phyloP scores from a whole-genome alignment of 2,113 vertebrate species.

The Dasyprocta punctata region DNA sequence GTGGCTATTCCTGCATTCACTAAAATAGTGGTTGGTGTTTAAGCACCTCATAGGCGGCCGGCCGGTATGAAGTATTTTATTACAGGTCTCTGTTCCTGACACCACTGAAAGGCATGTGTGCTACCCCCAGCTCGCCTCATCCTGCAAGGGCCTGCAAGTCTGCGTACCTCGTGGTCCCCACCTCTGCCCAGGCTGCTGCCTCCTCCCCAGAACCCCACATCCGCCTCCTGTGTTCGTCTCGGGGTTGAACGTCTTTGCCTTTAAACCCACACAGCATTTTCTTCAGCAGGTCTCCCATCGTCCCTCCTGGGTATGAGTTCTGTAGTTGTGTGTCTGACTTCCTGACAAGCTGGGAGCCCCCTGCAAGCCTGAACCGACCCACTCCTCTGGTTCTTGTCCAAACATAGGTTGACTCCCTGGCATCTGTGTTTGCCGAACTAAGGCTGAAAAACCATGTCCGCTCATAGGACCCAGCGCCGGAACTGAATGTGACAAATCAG shows the following conservation, averaged over 20 bases:
- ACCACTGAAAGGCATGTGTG: neutral
- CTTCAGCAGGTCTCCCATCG: neutral
- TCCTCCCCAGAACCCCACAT: neutral
- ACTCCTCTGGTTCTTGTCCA: neutral
- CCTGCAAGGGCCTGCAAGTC: too few species aligned
- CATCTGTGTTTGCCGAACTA: neutral
- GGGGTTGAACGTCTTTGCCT: neutral
- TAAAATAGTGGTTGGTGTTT: neutral
- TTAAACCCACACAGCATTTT: neutral
- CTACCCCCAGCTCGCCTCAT: accelerated
- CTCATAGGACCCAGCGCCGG: neutral
- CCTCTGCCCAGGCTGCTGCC: neutral
- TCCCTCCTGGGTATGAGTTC: neutral
- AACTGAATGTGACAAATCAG: neutral
- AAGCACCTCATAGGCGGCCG: neutral
- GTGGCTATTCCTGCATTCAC: neutral
- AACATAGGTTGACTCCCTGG: neutral
- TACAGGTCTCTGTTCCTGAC: neutral
- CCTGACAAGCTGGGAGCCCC: neutral
- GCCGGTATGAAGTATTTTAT: accelerated
- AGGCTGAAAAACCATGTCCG: neutral
- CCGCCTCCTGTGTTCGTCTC: conserved; percentile 27
- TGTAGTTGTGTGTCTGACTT: neutral
- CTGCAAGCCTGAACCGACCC: neutral
- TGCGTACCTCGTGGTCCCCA: accelerated